Percentiles rank a stretch among this genome's conserved stretches.
phyloP scores from a whole-genome alignment of 1,140 invertebrate genomes.

The Scaptomyza montana region DNA sequence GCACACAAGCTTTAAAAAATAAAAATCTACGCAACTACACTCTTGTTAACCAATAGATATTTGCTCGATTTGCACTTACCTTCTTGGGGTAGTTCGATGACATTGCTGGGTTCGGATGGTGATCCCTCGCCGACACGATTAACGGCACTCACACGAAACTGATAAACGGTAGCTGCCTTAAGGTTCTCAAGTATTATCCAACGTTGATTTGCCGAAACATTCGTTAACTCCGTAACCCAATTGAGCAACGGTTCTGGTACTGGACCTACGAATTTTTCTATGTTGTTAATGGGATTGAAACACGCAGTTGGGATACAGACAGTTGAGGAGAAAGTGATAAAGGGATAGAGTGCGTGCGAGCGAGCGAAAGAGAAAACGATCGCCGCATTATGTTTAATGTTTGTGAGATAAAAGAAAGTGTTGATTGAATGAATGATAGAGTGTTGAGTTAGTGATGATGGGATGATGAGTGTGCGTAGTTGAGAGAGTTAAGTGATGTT shows the following conservation, averaged over 20 bases:
- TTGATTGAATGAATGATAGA: neutral
- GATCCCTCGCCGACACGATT: conserved; percentile 98
- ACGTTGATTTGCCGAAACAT: conserved; percentile 91
- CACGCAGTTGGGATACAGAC: conserved; percentile 24
- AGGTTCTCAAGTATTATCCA: conserved; percentile 93
- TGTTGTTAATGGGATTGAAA: conserved; percentile 79
- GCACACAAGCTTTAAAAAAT: too few relatives aligned
- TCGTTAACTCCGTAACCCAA: conserved; percentile 95
- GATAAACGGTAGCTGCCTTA: conserved; percentile 97
- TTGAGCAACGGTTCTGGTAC: conserved; percentile 91
- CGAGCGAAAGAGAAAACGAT: conserved; percentile 8
- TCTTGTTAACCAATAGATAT: neutral
- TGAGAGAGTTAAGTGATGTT: conserved; percentile 3
- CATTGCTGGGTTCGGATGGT: conserved; percentile 93
- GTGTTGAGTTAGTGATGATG: conserved; percentile 9
- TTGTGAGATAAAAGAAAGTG: too few relatives aligned
- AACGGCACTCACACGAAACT: conserved; percentile 97
- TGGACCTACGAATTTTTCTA: conserved; percentile 87
- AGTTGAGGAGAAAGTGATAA: conserved; percentile 6
- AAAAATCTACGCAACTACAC: neutral
- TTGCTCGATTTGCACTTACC: conserved; percentile 86
- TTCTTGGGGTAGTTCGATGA: conserved; percentile 96
- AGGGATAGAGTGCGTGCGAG: conserved; percentile 8
- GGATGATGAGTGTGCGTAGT: neutral
- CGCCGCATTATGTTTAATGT: neutral